Evolutionary conservation across 2,888 invertebrate genomes (phyloP), one percentile per base, ranked within the genome.

Genomic region (Creontiades dilutus): DNA sequence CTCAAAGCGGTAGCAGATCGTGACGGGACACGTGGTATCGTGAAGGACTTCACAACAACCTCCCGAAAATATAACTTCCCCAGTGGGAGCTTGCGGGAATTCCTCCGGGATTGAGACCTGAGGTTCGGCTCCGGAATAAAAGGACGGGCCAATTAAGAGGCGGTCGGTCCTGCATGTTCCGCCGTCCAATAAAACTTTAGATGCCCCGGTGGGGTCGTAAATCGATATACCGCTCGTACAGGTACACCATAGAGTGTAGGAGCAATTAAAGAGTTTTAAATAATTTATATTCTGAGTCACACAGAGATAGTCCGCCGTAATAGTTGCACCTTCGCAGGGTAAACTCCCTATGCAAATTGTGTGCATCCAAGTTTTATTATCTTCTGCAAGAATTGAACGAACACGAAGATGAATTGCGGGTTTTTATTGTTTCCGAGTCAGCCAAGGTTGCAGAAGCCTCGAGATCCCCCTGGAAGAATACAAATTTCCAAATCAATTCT

Each of bases 91-190:
- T n/a, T 68, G 19, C 23, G 27, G 68, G 27, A 27, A 68, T 68
- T 68, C 68, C 68, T 68, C 9, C 9, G 0, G 68, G 68, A 68
- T 68, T 23, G 23, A 68, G 68, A 7, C 61, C 19, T 19, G 27
- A 19, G 68, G n/a, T n/a, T 68, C 68, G 68, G 68, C 68, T 68
- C 68, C 19, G 23, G 68, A 68, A 68, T 68, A 27, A 68, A 68
- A 68, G 68, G 68, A 68, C 19, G 52, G 37, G 14, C 68, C 68
- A 68, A 68, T 68, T 68, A 68, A 23, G 68, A 68, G 68, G 68
- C 68, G 68, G 68, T 68, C 68, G 23, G 68, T 68, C 68, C 68
- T 68, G 68, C 23, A 68, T 68, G 68, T 68, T 68, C 68, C 68
- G 23, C 19, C 68, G 68, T 23, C 68, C 68, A 68, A 68, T 68